Percentiles rank a stretch among this genome's conserved stretches.
Conservation (phyloP, 2,113 vertebrate genomes). For the Regulus satrapa region DNA sequence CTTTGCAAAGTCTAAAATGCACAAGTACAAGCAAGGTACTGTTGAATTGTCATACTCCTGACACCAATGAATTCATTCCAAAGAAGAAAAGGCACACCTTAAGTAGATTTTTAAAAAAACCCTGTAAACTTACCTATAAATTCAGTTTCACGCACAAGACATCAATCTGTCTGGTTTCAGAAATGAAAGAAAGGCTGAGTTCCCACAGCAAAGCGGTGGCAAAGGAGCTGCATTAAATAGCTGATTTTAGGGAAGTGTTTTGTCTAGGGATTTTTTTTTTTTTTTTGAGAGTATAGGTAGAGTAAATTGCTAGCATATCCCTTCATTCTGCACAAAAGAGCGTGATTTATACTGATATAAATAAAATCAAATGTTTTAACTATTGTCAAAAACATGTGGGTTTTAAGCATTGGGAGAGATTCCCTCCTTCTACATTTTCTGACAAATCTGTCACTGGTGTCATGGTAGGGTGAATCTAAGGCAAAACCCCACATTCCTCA, state of each 20-base stretch:
- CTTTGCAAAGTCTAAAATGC: background rate
- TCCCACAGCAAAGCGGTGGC: constrained; percentile 39
- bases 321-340: background rate
- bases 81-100: background rate
- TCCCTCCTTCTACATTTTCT: background rate
- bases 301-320: constrained; percentile 21
- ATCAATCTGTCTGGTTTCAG: background rate
- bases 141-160: background rate
- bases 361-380: background rate
- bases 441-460: background rate
- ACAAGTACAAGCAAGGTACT: background rate
- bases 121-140: constrained; percentile 63
- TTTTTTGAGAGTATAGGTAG: constrained; percentile 64
- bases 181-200: constrained; percentile 14
- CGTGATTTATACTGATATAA: background rate
- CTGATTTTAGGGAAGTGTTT: constrained; percentile 77
- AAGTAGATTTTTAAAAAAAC: background rate
- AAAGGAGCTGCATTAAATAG: constrained; percentile 71
- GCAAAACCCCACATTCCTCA: background rate
- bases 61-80: background rate
- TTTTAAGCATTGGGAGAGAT: background rate
- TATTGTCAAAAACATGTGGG: background rate
- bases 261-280: constrained; percentile 72
- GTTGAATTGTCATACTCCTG: background rate
- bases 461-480: background rate